Base-by-base conservation (phyloP, 2,113 vertebrate species). In the Dasyornis broadbenti region DNA sequence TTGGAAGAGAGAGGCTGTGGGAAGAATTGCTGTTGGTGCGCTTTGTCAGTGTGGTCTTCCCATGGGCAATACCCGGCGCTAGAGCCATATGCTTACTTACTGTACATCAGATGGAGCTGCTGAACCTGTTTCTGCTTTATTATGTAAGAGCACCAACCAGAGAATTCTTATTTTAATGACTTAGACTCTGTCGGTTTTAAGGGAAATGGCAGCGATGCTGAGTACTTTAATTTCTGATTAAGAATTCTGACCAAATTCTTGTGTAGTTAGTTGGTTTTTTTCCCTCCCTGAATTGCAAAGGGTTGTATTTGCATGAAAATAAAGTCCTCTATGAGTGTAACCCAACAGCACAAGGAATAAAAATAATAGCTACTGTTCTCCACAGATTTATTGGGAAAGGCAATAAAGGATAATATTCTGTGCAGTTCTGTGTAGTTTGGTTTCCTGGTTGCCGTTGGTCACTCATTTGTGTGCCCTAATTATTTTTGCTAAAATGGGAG, bases 401-500 rank as follows among this genome's bases (percentile, higher is more conserved):
- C 7, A 54, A 0, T 77, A 59, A 80, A 82, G 26, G 50, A 20
- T 63, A 30, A 10, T 19, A 22, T 45, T 27, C n/a, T 69, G 3
- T 71, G 54, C 11, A 26, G 26, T 76, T 85, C 14, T 35, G 5
- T 49, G 42, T 76, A 66, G 50, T 26, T 77, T 22, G 13, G 10
- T 73, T 92, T 89, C 59, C 27, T 86, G 70, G 15, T 89, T 90
- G 47, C n/a, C 4, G 1, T 4, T 93, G 76, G 52, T 81, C 44
- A 54, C 24, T 93, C 44, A 18, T 50, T 71, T 88, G 8, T 47
- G 17, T 35, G 88, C 11, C 82, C 83, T 93, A 78, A 78, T 94
- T 96, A 66, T 71, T 92, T 94, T 91, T 78, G 17, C 60, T 78
- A 82, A 81, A 93, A 94, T 71, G 33, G 9, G 44, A 83, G 35